Conservation (phyloP, 2,797 vertebrate species). For the Galago senegalensis region DNA sequence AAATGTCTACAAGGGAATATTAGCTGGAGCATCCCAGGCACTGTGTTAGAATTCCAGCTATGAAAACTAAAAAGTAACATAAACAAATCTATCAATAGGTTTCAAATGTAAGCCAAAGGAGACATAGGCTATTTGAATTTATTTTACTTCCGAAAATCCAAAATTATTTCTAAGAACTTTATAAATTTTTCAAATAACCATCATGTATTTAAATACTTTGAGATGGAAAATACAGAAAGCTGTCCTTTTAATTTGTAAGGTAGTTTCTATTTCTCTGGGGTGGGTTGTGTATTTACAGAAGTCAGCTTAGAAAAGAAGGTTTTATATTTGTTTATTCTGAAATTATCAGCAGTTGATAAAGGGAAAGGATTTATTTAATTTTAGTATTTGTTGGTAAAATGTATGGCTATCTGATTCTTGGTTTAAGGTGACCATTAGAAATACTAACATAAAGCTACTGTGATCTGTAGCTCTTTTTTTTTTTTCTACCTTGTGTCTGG, state of each 20-base stretch:
- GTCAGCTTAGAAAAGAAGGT: not conserved
- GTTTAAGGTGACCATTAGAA: not conserved
- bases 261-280: not conserved
- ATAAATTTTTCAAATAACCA: conserved; percentile 44
- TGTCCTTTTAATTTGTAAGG: not conserved
- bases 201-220: not conserved
- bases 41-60: not conserved
- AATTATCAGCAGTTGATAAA: not conserved
- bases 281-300: not conserved
- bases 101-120: not conserved
- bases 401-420: not conserved
- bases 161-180: conserved; percentile 14
- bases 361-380: not conserved
- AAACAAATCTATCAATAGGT: conserved; percentile 23
- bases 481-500: no score
- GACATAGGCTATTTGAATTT: conserved; percentile 3
- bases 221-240: not conserved
- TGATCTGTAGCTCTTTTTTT: not conserved
- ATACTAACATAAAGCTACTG: not conserved
- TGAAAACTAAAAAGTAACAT: conserved; percentile 42
- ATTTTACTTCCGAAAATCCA: not conserved
- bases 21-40: not conserved
- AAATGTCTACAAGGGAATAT: not conserved
- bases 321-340: not conserved
- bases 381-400: not conserved